phyloP scores from a whole-genome alignment of 2,113 vertebrate genomes.

The Callipepla californica region DNA sequence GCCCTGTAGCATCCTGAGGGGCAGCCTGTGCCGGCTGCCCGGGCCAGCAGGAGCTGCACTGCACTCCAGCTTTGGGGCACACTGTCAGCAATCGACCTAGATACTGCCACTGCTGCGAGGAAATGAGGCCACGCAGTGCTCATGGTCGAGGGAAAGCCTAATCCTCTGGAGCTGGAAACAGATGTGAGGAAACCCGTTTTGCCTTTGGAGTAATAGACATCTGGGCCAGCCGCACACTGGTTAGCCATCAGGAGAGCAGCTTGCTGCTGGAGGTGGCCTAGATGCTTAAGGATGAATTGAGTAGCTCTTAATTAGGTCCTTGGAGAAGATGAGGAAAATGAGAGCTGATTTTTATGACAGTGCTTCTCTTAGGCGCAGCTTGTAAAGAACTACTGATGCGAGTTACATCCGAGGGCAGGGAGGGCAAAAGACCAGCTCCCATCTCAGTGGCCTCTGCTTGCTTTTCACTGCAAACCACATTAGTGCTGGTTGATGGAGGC shows the following conservation, averaged over 20 bases:
- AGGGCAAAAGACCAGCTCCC: not conserved
- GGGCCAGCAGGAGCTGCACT: not conserved
- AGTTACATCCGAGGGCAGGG: not conserved
- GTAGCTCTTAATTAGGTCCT: not conserved
- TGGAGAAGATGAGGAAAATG: not conserved
- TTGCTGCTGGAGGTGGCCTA: not conserved
- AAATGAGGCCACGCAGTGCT: not conserved
- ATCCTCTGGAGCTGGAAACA: not conserved
- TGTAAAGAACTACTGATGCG: not conserved
- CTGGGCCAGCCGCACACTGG: not conserved
- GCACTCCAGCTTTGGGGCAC: not conserved
- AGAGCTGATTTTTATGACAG: not conserved
- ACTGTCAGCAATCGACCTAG: not conserved
- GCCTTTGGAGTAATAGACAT: not conserved
- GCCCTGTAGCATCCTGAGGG: not conserved
- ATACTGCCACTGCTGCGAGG: not conserved
- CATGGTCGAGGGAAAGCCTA: not conserved
- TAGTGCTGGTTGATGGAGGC: not conserved
- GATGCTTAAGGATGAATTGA: not conserved
- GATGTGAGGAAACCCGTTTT: not conserved
- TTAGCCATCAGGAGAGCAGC: not conserved
- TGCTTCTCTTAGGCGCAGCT: not conserved
- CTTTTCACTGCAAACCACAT: not conserved
- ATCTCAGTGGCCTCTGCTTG: not conserved
- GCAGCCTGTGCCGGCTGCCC: not conserved